phyloP scores from a whole-genome alignment of 1,140 invertebrate species.

The Odontomachus brunneus region DNA sequence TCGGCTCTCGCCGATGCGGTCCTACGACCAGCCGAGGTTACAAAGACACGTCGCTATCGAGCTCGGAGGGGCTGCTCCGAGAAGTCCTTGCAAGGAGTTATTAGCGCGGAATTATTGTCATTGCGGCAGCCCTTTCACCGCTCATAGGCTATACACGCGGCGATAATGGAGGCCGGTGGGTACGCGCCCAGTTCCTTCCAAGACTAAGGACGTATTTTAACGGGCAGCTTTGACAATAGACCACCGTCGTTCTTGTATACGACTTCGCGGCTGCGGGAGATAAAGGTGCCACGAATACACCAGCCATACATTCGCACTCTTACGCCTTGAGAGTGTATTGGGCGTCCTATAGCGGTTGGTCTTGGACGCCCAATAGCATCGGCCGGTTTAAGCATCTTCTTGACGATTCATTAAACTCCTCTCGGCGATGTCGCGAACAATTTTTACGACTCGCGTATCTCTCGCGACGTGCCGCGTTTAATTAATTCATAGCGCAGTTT shows the following conservation, averaged over 20 bases:
- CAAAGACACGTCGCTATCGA: constrained; percentile 48
- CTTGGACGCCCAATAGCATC: constrained; percentile 45
- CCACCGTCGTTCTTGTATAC: constrained; percentile 66
- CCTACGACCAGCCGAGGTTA: constrained; percentile 20
- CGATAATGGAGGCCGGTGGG: constrained; percentile 68
- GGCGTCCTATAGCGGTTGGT: not conserved
- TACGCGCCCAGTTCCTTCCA: constrained; percentile 52
- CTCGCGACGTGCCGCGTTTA: not conserved
- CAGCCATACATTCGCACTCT: constrained; percentile 50
- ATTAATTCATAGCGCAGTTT: constrained; percentile 22
- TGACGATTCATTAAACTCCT: constrained; percentile 41
- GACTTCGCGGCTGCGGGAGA: constrained; percentile 67
- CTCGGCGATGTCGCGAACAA: constrained; percentile 1
- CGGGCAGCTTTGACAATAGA: constrained; percentile 79
- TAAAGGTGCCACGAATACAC: constrained; percentile 64
- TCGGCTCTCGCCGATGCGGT: constrained; percentile 16
- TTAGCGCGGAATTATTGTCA: constrained; percentile 78
- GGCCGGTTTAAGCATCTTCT: constrained; percentile 30
- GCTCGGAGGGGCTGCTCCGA: constrained; percentile 8
- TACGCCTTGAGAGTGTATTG: constrained; percentile 51
- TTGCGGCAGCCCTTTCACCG: constrained; percentile 70
- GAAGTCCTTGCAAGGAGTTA: constrained; percentile 67
- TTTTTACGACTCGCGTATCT: constrained; percentile 39
- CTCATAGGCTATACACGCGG: constrained; percentile 74
- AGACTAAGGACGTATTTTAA: constrained; percentile 77